A percentile compares a stretch with the other conserved stretches of the same genome.
Evolutionary conservation across 2,888 invertebrate species (phyloP).

Genomic region (Cinara cedri): DNA sequence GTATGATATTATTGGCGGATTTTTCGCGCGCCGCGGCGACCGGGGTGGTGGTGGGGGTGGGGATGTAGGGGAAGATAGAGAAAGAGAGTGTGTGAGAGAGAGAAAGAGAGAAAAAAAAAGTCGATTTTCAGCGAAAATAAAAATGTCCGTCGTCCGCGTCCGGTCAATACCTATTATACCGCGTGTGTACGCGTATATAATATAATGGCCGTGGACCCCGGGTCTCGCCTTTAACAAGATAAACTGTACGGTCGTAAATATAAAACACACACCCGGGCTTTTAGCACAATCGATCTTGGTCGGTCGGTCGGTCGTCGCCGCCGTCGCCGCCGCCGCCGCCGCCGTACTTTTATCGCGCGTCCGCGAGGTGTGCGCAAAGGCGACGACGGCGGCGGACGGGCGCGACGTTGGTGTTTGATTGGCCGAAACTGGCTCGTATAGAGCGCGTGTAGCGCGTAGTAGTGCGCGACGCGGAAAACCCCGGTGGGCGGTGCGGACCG

Average conservation of each 20-base stretch:
- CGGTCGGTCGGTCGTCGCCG: slow-evolving; percentile 22
- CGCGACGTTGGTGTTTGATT: slow-evolving; percentile 44
- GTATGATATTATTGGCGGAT: no score
- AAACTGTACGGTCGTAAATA: slow-evolving; percentile 53
- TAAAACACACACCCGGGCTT: slow-evolving; percentile 51
- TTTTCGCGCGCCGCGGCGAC: no score
- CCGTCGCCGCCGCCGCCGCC: slow-evolving; percentile 32
- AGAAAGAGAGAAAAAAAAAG: no score
- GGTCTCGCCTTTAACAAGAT: slow-evolving; percentile 38
- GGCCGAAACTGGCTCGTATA: no score
- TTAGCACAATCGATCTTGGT: slow-evolving; percentile 56
- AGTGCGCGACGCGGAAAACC: neutral
- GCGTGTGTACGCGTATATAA: neutral
- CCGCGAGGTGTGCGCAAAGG: slow-evolving; percentile 50
- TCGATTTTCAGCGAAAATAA: slow-evolving; percentile 27
- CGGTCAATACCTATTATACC: slow-evolving; percentile 22
- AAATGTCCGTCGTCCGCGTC: neutral
- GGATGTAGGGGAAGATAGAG: no score
- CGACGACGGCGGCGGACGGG: slow-evolving; percentile 11
- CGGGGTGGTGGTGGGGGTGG: no score
- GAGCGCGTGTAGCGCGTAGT: neutral
- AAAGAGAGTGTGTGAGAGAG: no score
- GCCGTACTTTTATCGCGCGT: slow-evolving; percentile 43
- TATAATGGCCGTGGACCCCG: slow-evolving; percentile 1
- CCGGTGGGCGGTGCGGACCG: neutral